These are phyloP conservation scores for Cephus runcator DNA, from an alignment of 2,888 invertebrate species.

Conservation along the genomic window DNA sequence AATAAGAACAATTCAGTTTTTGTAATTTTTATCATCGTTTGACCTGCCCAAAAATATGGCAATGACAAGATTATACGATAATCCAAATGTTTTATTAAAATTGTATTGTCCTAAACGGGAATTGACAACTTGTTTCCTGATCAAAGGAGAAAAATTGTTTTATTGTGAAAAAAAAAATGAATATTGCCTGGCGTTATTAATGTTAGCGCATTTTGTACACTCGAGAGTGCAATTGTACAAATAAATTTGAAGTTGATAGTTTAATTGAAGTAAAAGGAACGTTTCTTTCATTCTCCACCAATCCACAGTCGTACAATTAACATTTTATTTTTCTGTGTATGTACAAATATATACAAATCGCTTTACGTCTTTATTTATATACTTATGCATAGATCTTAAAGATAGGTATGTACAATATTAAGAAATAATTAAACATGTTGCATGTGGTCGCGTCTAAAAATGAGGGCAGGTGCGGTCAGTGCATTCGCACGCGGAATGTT, in stretches of 20 bases:
- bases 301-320: conserved; percentile 6
- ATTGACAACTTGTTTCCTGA: neutral
- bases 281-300: neutral
- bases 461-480: neutral
- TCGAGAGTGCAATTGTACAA: conserved; percentile 12
- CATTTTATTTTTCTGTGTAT: conserved; percentile 27
- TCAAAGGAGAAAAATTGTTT: neutral
- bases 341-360: conserved; percentile 34
- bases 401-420: neutral
- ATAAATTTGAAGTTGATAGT: conserved; percentile 7
- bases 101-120: neutral
- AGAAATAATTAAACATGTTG: neutral
- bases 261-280: neutral
- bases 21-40: neutral
- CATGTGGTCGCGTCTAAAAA: neutral
- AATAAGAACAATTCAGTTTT: neutral
- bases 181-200: neutral
- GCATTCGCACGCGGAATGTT: neutral
- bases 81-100: neutral
- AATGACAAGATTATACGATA: neutral
- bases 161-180: neutral
- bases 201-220: conserved; percentile 10
- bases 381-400: neutral
- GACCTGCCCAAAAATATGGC: neutral
- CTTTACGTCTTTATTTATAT: neutral